Percentiles rank a stretch among this genome's conserved stretches.
These are phyloP conservation scores for Chymomyza procnemis DNA, from an alignment of 2,888 invertebrate genomes.

Conservation along the genomic window DNA sequence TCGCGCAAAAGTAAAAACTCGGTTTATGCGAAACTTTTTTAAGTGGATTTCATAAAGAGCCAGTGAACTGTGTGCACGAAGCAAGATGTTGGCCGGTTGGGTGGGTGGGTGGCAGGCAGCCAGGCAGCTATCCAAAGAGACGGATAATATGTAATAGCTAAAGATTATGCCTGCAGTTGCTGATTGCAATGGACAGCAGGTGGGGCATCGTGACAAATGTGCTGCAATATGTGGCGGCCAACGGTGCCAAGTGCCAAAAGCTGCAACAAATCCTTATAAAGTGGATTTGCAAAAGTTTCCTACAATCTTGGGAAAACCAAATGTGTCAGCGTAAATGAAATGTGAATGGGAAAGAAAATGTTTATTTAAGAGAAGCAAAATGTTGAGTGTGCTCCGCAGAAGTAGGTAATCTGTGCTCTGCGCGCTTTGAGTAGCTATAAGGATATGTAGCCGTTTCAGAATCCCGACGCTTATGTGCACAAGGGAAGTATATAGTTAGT, in stretches of 20 bases:
- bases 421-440: neutral
- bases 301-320: slow-evolving; percentile 34
- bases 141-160: slow-evolving; percentile 64
- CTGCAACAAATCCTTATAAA: slow-evolving; percentile 63
- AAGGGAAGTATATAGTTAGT: too few species aligned
- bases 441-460: neutral
- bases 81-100: neutral
- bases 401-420: neutral
- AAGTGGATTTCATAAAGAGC: slow-evolving; percentile 62
- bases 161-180: slow-evolving; percentile 48
- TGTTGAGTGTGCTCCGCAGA: slow-evolving; percentile 21
- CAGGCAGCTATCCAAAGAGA: too few species aligned
- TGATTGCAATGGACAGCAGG: slow-evolving; percentile 36
- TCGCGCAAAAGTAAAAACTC: slow-evolving; percentile 42
- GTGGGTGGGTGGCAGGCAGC: neutral
- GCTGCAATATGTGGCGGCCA: slow-evolving; percentile 48
- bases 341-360: slow-evolving; percentile 36
- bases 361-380: slow-evolving; percentile 42
- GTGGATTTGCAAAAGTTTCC: slow-evolving; percentile 63
- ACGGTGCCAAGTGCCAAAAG: slow-evolving; percentile 55
- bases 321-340: slow-evolving; percentile 55
- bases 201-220: slow-evolving; percentile 36
- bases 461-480: too few species aligned
- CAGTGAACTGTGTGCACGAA: neutral
- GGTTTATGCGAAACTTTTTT: slow-evolving; percentile 56